Evolutionary conservation across 2,113 vertebrate species (phyloP).

Genomic region (Passer domesticus): DNA sequence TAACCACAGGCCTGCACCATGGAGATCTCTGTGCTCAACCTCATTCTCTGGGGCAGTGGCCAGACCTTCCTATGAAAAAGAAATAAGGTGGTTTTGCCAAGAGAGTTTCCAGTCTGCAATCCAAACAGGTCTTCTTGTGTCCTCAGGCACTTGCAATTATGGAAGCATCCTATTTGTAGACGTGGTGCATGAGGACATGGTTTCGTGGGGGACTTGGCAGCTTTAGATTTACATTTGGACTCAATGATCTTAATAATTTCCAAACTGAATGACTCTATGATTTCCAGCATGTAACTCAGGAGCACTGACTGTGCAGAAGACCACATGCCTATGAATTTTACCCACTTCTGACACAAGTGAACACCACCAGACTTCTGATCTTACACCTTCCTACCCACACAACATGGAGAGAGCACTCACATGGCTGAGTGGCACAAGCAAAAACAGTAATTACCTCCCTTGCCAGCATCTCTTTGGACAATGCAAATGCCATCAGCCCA

Average conservation of each 20-base stretch:
- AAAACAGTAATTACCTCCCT: background rate
- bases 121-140: background rate
- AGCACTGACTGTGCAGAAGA: background rate
- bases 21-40: background rate
- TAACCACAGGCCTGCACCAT: background rate
- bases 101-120: background rate
- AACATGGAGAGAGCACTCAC: background rate
- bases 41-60: background rate
- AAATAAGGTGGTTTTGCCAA: background rate
- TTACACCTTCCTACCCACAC: background rate
- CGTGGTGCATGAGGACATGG: rapidly evolving
- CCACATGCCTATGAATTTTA: background rate
- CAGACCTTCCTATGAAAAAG: background rate
- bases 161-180: background rate
- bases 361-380: background rate
- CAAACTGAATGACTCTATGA: background rate
- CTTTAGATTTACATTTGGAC: background rate
- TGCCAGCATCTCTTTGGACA: background rate
- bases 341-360: background rate
- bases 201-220: background rate
- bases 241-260: background rate
- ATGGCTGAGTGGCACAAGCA: background rate
- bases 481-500: background rate
- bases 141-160: background rate
- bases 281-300: background rate